Conservation (phyloP, 1,140 invertebrate species). For the Scaptomyza hsui region DNA sequence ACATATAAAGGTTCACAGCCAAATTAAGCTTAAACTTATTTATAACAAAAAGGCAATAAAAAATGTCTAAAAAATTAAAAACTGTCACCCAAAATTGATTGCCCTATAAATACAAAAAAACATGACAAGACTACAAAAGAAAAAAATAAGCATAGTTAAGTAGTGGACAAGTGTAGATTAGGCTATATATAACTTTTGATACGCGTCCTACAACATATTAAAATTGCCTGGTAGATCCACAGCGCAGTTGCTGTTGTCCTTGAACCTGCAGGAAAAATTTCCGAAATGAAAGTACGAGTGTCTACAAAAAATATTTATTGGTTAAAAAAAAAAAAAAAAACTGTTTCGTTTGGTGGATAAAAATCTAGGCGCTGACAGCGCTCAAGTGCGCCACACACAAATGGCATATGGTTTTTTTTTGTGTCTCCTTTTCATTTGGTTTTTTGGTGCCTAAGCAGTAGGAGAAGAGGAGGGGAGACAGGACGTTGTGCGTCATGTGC, state of each 20-base stretch:
- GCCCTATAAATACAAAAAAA: not conserved
- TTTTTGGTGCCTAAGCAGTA: not conserved
- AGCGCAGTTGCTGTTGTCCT: constrained; percentile 58
- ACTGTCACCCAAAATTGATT: not conserved
- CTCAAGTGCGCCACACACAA: constrained; percentile 61
- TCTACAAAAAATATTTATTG: constrained; percentile 51
- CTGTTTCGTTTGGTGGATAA: constrained; percentile 61
- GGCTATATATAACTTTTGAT: not conserved
- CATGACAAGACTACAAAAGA: not conserved
- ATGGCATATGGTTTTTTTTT: constrained; percentile 61
- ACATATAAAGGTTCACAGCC: too few relatives aligned
- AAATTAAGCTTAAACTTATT: too few relatives aligned
- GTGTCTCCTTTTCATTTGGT: not conserved
- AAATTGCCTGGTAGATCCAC: constrained; percentile 3
- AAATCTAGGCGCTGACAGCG: constrained; percentile 68
- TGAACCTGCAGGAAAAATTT: constrained; percentile 45
- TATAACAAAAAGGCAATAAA: not conserved
- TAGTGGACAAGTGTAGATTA: not conserved
- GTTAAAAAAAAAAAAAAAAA: constrained; percentile 39
- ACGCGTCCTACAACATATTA: not conserved
- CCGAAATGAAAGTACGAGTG: constrained; percentile 41
- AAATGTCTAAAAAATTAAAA: not conserved
- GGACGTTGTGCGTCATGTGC: constrained; percentile 67
- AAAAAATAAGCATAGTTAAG: not conserved
- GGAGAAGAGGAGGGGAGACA: not conserved